phyloP scores from a whole-genome alignment of 2,797 vertebrate species.

The Clarias laeviceps region DNA sequence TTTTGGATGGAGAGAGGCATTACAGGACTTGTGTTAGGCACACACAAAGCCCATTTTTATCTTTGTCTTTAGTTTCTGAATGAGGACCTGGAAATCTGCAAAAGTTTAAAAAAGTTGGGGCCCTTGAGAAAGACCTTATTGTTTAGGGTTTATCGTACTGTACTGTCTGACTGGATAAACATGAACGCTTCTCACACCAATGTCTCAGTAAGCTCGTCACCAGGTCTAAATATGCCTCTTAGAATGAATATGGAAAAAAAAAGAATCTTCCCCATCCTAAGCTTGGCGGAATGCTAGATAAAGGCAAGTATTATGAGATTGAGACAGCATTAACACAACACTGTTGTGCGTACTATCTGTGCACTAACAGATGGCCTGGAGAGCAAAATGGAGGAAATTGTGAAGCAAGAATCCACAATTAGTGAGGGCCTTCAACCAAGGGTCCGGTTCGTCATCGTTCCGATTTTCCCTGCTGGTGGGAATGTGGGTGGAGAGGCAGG shows the following conservation, averaged over 20 bases:
- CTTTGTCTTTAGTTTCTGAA: background rate
- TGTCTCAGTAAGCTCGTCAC: constrained; percentile 11
- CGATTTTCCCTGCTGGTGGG: constrained; percentile 50
- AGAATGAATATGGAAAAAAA: constrained; percentile 17
- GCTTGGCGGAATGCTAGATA: constrained; percentile 19
- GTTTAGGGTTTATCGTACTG: background rate
- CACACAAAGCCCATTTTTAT: background rate
- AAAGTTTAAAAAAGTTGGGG: background rate
- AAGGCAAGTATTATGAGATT: constrained; percentile 1
- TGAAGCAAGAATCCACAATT: constrained; percentile 46
- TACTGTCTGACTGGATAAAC: background rate
- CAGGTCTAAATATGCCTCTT: constrained; percentile 30
- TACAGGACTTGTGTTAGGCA: background rate
- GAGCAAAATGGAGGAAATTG: constrained; percentile 34
- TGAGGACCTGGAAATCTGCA: background rate
- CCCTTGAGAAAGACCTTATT: background rate
- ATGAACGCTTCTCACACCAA: background rate
- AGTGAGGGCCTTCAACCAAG: constrained; percentile 39
- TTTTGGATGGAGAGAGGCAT: background rate
- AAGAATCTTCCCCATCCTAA: background rate
- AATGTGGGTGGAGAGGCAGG: constrained; percentile 23
- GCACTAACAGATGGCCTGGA: constrained; percentile 57
- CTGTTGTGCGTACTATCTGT: constrained; percentile 22
- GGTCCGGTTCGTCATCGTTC: constrained; percentile 47
- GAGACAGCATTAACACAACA: background rate